Base-by-base conservation (phyloP, 2,797 vertebrate genomes). In the Vultur gryphus region DNA sequence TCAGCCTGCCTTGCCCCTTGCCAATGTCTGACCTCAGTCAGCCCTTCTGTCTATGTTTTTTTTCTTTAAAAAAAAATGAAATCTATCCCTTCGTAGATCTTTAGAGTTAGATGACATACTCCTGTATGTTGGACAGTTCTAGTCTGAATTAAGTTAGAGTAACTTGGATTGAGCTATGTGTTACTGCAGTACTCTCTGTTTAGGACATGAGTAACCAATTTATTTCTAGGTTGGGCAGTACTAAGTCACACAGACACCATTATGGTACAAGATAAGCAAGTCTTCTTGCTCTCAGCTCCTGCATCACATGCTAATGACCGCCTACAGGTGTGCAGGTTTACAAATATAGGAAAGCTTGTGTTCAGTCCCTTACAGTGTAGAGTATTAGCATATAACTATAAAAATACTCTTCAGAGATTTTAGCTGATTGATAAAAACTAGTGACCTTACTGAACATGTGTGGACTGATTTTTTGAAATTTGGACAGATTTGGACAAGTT, bases 291-390 rank as follows among this genome's bases (percentile, higher is more conserved):
- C 49, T 64, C 75, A 71, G 57, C 33, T 84, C 31, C 43, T 64
- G n/a, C 1, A 0, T 21, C n/a, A 77, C 52, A 23, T 0, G 2
- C 57, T 39, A 54, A 20, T 28, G 18, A 51, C n/a, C 3, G 2
- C 28, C 54, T 35, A 23, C 51, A 64, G 12, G 46, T 39, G 5
- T 43, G 66, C 17, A 26, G 59, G 71, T 29, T 72, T 59, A 70
- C 43, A 84, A 61, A 61, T 24, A 31, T 6, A 64, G 29, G 33
- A 59, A 44, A 73, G 37, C 21, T 62, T 52, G 8, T 58, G 29
- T 57, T 81, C 33, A 64, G 37, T 52, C 39, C 44, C 18, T 43
- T 73, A 35, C 21, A 31, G 11, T 41, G 12, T 35, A 46, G 8
- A 51, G 16, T 69, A 44, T 78, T 55, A 75, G 19, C 8, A 28